Evolutionary conservation across 2,113 vertebrate species (phyloP), one percentile per base, ranked within the genome.

Genomic region (Vidua chalybeata): DNA sequence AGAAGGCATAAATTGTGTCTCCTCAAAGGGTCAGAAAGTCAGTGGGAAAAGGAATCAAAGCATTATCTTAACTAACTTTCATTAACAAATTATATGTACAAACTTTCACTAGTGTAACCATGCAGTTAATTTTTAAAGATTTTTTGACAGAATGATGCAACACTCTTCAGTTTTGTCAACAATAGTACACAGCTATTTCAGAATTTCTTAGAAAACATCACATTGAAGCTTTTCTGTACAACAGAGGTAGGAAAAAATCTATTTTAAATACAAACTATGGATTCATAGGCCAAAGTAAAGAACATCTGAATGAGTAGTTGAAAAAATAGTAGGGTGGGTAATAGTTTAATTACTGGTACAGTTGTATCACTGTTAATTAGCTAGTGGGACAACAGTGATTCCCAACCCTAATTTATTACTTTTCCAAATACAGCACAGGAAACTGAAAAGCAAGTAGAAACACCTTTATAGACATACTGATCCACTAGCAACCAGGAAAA

Each of bases 291-390:
- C 35, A 48, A 90, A 90, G 39, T 27, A 83, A 84, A 68, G 48
- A 74, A 79, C 26, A 90, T 72, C 0, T 74, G 68, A 95, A 84
- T 86, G 75, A 73, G 19, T 90, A 84, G 58, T 4, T 74, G 10
- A 81, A 90, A 91, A 94, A 94, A 91, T 7, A 63, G 35, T 27
- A 94, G 48, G 26, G 46, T 54, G n/a, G 41, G n/a, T 84, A 94
- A 92, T 22, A 52, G 63, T 76, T 95, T 94, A 95, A 94, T 94
- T 95, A 94, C 80, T 46, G 41, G 49, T 82, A 96, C 92, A 95
- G 89, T 94, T 91, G 89, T 17, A 86, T 89, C 48, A 80, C 74
- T 83, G 66, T 79, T 95, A 89, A 96, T 90, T 91, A 95, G 49
- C 35, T 86, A 33, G 9, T 21, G 66, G 81, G 69, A 68, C 59